Base-by-base conservation (phyloP, 2,888 invertebrate genomes). In the Schizaphis graminum region DNA sequence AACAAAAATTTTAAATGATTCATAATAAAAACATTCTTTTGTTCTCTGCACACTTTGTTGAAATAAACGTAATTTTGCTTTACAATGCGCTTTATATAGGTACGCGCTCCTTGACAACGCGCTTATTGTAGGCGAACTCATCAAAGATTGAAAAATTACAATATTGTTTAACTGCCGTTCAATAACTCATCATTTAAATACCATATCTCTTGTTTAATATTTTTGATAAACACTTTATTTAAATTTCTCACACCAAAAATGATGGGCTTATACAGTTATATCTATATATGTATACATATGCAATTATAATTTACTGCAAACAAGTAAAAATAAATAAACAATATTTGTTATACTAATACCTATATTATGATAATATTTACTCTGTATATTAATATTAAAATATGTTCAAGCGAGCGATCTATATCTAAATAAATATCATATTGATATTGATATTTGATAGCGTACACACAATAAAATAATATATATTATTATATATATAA, bases 1-100 rank as follows among this genome's bases (percentile, higher is more conserved):
- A 93, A 93, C 41, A 26, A 61, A 87, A 92, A 89, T 77, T 84
- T n/a, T 77, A 89, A 89, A 93, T 77, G 93, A 89, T 93, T 93
- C 89, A 61, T 56, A 77, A 53, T 24, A 88, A 92, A 93, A 93
- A 93, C 44, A 89, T 93, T 93, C 61, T 67, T 92, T 92, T 92
- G 49, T 92, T 49, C 61, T 16, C 61, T 26, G 49, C n/a, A 44
- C 56, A 49, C 67, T 67, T 56, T 28, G 8, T 26, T 57, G 87
- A 67, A 92, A 92, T 87, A 87, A 49, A 88, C 67, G 53, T 35
- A 77, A n/a, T 88, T 88, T 49, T 53, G 16, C 21, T 88, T 21
- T 49, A 53, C 47, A 88, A 77, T 77, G 35, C 77, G 8, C 10
- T n/a, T 16, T 49, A 44, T 49, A 53, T 49, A 49, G 41, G 24